Percentiles rank a stretch among this genome's conserved stretches.
These are phyloP conservation scores for Plestiodon gilberti DNA, from an alignment of 2,113 vertebrate genomes.

Conservation along the genomic window DNA sequence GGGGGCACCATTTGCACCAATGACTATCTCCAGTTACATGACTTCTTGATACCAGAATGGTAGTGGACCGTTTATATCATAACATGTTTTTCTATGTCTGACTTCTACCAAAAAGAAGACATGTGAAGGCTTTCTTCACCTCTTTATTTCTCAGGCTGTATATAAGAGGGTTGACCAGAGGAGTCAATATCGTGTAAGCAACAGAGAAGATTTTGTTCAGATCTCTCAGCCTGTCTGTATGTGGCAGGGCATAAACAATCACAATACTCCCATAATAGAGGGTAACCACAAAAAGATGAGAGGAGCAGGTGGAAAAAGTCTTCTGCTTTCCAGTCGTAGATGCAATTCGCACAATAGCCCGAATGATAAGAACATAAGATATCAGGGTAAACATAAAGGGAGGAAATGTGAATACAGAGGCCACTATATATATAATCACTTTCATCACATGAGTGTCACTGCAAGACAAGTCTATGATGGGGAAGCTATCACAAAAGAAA, in stretches of 20 bases:
- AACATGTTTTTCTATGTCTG: too few relatives aligned
- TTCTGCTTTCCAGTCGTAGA: background rate
- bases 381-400: background rate
- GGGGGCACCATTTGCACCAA: too few relatives aligned
- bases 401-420: background rate
- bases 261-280: slow-evolving; percentile 12
- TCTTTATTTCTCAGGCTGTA: too few relatives aligned
- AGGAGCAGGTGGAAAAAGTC: slow-evolving; percentile 7
- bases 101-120: too few relatives aligned
- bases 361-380: slow-evolving; percentile 16
- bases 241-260: slow-evolving; percentile 10
- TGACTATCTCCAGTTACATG: too few relatives aligned
- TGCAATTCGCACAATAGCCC: background rate
- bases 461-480: background rate
- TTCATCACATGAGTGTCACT: background rate
- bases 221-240: background rate
- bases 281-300: slow-evolving; percentile 20
- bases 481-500: slow-evolving; percentile 48
- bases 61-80: too few relatives aligned
- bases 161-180: background rate
- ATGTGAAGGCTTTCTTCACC: too few relatives aligned
- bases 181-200: background rate
- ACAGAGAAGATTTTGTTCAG: background rate
- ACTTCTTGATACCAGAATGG: too few relatives aligned
- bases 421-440: background rate